Percentiles rank a stretch among this genome's conserved stretches.
phyloP scores from a whole-genome alignment of 2,888 invertebrate species.

The Galerucella nymphaeae region DNA sequence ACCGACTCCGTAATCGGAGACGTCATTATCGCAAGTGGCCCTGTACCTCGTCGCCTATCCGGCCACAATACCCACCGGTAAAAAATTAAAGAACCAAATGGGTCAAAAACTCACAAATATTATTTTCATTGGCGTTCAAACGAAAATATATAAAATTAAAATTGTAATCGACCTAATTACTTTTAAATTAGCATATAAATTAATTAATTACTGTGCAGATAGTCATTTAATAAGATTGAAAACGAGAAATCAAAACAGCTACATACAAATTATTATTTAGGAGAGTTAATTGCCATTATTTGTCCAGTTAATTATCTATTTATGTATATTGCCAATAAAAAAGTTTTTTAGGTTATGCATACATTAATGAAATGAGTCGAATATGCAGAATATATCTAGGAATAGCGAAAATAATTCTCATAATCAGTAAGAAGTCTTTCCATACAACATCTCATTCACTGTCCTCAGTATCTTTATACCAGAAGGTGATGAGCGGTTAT shows the following conservation, averaged over 20 bases:
- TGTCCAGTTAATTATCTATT: neutral
- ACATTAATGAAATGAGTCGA: neutral
- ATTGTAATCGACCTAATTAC: conserved; percentile 4
- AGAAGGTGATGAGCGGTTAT: too few species aligned
- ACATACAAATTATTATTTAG: neutral
- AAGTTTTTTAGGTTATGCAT: neutral
- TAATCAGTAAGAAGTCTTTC: too few species aligned
- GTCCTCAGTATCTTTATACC: too few species aligned
- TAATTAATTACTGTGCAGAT: neutral
- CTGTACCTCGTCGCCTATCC: conserved; percentile 30
- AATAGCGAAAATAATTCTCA: too few species aligned
- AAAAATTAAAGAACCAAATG: conserved; percentile 20
- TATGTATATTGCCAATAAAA: neutral
- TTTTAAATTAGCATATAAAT: neutral
- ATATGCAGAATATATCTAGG: too few species aligned
- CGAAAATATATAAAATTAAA: neutral
- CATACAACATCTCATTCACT: too few species aligned
- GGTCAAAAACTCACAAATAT: conserved; percentile 22
- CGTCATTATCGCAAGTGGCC: conserved; percentile 53
- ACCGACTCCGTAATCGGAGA: conserved; percentile 57
- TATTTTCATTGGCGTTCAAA: conserved; percentile 13
- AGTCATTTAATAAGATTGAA: neutral
- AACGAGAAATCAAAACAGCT: neutral
- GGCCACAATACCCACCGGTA: conserved; percentile 22
- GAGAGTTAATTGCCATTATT: neutral